These are phyloP conservation scores for Astur gentilis DNA, from an alignment of 2,113 vertebrate genomes.

Conservation along the genomic window DNA sequence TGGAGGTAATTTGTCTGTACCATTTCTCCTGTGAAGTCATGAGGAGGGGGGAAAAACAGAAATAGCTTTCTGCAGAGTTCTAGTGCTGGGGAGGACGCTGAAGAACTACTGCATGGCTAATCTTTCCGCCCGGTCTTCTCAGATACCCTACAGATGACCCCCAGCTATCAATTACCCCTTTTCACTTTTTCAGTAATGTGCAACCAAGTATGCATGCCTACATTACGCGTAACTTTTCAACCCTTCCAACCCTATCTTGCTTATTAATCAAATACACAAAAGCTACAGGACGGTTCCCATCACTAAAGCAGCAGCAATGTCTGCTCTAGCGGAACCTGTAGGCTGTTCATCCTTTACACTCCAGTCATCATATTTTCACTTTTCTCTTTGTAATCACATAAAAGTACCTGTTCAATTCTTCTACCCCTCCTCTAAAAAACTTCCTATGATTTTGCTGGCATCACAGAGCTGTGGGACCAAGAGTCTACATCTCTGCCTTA, in stretches of 20 bases:
- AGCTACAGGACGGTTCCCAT: background rate
- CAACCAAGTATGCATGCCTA: background rate
- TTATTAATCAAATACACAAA: background rate
- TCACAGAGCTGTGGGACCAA: background rate
- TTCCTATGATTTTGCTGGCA: background rate
- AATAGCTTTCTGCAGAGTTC: background rate
- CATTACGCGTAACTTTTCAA: background rate
- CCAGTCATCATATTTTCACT: background rate
- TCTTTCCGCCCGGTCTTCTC: background rate
- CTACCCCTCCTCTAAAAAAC: background rate
- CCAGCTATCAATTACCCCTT: background rate
- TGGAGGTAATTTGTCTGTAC: background rate
- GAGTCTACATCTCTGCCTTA: background rate
- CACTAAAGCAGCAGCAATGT: background rate
- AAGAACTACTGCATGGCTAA: background rate
- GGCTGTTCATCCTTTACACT: background rate
- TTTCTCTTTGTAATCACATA: background rate
- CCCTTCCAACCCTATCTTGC: background rate
- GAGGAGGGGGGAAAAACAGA: accelerated
- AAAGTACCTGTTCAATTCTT: background rate
- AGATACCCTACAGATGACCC: background rate
- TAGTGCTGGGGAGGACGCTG: background rate
- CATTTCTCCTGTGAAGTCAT: background rate
- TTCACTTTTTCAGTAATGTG: background rate
- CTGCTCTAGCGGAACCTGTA: background rate